Evolutionary conservation across 23 tunicate genomes (phyloP), one percentile per base, ranked within the genome.

Genomic region (Halocynthia aurantium): DNA sequence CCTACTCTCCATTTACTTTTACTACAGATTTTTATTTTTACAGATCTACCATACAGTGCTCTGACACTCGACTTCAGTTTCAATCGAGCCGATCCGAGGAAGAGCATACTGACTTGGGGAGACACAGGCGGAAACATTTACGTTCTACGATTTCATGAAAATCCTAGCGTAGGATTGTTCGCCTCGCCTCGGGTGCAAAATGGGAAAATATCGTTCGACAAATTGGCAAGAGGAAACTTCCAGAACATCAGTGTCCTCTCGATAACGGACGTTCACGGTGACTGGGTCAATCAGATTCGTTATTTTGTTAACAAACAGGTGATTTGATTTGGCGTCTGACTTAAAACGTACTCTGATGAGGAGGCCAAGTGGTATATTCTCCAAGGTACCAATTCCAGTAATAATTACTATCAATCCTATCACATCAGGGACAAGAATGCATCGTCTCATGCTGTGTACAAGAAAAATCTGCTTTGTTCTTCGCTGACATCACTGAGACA

Each of bases 231-330:
- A 0, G 82, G 77, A 8, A 21, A 69, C 10, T 9, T 82, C 6
- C 57, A 61, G 22, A 71, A 75, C 8, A 11, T 89, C 44, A 55
- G 61, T 12, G 84, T 83, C 15, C 62, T 70, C 51, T 68, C 70
- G 61, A 49, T 84, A 20, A 49, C 63, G 8, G 55, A 76, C 5
- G 85, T 82, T 22, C 97, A 91, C 72, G 61, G 52, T 7, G 87
- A 81, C 61, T 91, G 97, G 97, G 87, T 91, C 53, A 82, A 78
- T 57, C 84, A 91, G 77, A 91, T 85, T 18, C 79, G 88, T 55
- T 89, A 89, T 55, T 89, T 57, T 60, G 78, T 69, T 7, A 89
- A 69, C 74, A 82, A 83, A 71, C 78, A 88, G 81, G 95, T 88
- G 73, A 50, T 5, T 58, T 4, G 2, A 58, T 58, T 15, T n/a